Evolutionary conservation across 2,888 invertebrate genomes (phyloP), one percentile per base, ranked within the genome.

Genomic region (Alsophila aescularia): DNA sequence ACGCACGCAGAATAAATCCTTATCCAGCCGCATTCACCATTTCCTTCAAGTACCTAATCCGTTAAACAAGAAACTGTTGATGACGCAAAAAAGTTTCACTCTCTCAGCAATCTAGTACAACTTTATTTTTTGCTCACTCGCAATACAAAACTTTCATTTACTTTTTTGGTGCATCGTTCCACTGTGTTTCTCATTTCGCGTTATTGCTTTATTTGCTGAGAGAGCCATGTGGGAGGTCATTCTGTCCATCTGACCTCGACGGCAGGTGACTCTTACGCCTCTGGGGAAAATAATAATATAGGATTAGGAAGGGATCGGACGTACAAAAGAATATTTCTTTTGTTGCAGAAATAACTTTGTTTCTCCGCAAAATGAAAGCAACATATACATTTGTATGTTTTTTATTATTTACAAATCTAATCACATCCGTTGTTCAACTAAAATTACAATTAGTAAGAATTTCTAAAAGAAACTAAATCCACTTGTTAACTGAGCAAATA

Each of bases 401-500:
- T 84, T 81, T 84, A 83, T 87, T 90, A 90, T 90, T 90, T 90
- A 90, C 90, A 90, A 89, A 84, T 87, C 89, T 90, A 90, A 88
- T 90, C 90, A 90, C 90, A 89, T 87, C 81, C 83, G 81, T 85
- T 81, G 82, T 83, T 82, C 81, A 79, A 75, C 84, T 88, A 85
- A 78, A 81, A 75, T 81, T 74, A 75, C 69, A 72, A 78, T 80
- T 77, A 83, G 70, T 70, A 73, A 79, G 70, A 75, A 75, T 67
- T 75, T 73, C 68, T 75, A 77, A 75, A 52, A 16, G 14, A 24
- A 18, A 45, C 18, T 16, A 24, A 12, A 24, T 24, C 8, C 15
- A 15, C n/a, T n/a, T 35, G 9, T 12, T 9, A 21, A 9, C 13
- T 35, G 35, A 45, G 31, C 41, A 55, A 44, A 39, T 16, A 36